Base-by-base conservation (phyloP, 2,113 vertebrate species). In the Oriolus oriolus region DNA sequence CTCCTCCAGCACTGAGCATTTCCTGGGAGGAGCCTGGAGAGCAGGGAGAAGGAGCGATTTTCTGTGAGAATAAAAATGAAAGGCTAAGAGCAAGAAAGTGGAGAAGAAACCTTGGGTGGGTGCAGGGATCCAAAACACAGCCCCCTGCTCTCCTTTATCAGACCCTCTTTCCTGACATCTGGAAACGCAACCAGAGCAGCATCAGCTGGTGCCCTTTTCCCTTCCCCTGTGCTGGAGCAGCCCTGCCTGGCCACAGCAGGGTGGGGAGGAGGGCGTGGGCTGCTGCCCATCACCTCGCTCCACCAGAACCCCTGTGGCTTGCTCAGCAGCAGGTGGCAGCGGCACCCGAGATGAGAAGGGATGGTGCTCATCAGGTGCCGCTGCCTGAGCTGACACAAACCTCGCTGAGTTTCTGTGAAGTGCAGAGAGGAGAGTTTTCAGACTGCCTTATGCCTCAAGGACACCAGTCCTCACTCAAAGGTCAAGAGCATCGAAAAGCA, bases 391-490 rank as follows among this genome's bases (percentile, higher is more conserved):
- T 68, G 85, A 71, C 69, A 93, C 77, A 94, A 92, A 94, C n/a
- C 13, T 26, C 1, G 0, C 79, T 35, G 76, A 24, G 87, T 50
- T 95, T 79, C 59, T 60, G 63, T 33, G 50, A 82, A 90, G 68
- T 37, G 59, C 96, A 92, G 63, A 87, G 86, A 95, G 66, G 30
- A 86, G 69, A 78, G 49, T 16, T 88, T 94, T 91, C 89, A 80
- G 95, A 96, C 93, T 95, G 69, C 74, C 65, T 86, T 60, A 9
- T 75, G 57, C 79, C 64, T 96, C 97, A 98, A 98, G 98, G 97
- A 97, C 97, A 88, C 35, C 3, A 16, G 73, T 69, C 92, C 79
- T 61, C 45, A 16, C 71, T 80, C 65, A 97, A 91, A 98, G 96
- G 97, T 96, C 95, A 96, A 91, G 19, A 95, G n/a, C 61, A 68